These are phyloP conservation scores for Pseudocheirus occidentalis DNA, from an alignment of 2,797 vertebrate genomes.

Conservation along the genomic window DNA sequence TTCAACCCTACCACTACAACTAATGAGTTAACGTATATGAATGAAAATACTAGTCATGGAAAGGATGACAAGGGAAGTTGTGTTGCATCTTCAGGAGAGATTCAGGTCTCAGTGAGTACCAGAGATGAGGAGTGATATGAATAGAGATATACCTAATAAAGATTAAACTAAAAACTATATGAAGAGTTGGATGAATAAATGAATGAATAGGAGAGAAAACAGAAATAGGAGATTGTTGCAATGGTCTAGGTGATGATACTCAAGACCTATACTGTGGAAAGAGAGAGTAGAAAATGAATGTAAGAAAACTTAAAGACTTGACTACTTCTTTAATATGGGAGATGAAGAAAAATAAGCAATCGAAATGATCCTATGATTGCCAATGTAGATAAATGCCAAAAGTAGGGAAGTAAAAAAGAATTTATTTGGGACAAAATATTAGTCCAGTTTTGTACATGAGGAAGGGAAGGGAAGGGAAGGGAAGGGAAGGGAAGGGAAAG, in stretches of 20 bases:
- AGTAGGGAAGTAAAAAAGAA: background rate
- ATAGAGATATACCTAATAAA: background rate
- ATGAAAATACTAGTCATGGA: background rate
- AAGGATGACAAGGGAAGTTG: background rate
- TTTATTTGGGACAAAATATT: background rate
- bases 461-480: background rate
- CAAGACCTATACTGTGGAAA: background rate
- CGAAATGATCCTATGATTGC: background rate
- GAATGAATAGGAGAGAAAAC: background rate
- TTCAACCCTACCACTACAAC: background rate
- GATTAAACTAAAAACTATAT: background rate
- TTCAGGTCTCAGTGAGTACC: background rate
- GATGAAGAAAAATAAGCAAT: background rate
- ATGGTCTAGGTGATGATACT: background rate
- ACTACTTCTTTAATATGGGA: background rate
- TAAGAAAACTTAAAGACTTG: background rate
- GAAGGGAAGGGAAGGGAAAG: too few species aligned
- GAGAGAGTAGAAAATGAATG: background rate
- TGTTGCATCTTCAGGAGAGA: background rate
- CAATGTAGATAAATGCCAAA: background rate
- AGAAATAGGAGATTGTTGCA: background rate
- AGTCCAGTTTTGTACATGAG: background rate
- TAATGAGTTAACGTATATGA: background rate
- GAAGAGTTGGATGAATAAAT: background rate
- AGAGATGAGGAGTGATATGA: background rate